A percentile compares a stretch with the other conserved stretches of the same genome.
These are phyloP conservation scores for Anabacerthia variegaticeps DNA, from an alignment of 2,797 vertebrate species.

Conservation along the genomic window DNA sequence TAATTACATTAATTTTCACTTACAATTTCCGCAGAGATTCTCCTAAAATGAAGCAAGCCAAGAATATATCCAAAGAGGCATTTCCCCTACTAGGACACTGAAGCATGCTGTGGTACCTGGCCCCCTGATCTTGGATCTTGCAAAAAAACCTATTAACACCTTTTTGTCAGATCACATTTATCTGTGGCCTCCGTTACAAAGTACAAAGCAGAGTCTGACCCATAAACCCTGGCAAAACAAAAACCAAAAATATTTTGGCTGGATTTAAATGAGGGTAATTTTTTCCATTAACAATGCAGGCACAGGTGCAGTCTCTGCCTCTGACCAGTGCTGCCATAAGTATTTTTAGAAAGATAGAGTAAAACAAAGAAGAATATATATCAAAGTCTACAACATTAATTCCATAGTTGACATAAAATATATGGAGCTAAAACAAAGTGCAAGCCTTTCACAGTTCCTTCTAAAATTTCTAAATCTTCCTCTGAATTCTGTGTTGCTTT, in stretches of 20 bases:
- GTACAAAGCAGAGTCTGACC: neutral
- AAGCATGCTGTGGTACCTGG: neutral
- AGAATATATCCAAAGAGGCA: neutral
- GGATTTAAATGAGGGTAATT: neutral
- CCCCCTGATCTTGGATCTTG: neutral
- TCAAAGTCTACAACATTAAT: neutral
- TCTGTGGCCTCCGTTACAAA: neutral
- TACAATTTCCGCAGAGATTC: neutral
- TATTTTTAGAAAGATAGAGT: neutral
- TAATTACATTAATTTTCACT: slow-evolving; percentile 55
- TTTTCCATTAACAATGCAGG: neutral
- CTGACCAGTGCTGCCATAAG: neutral
- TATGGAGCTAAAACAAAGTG: neutral
- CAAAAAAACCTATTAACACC: neutral
- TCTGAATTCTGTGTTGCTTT: neutral
- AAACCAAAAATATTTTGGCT: neutral
- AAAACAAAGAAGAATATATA: neutral
- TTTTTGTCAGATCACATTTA: neutral
- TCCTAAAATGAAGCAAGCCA: neutral
- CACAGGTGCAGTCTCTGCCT: neutral
- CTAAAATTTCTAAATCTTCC: neutral
- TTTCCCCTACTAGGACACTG: neutral
- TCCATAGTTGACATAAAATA: neutral
- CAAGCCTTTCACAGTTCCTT: neutral
- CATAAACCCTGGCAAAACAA: neutral